phyloP scores from a whole-genome alignment of 2,113 vertebrate genomes.

The Sinosuthora webbiana region DNA sequence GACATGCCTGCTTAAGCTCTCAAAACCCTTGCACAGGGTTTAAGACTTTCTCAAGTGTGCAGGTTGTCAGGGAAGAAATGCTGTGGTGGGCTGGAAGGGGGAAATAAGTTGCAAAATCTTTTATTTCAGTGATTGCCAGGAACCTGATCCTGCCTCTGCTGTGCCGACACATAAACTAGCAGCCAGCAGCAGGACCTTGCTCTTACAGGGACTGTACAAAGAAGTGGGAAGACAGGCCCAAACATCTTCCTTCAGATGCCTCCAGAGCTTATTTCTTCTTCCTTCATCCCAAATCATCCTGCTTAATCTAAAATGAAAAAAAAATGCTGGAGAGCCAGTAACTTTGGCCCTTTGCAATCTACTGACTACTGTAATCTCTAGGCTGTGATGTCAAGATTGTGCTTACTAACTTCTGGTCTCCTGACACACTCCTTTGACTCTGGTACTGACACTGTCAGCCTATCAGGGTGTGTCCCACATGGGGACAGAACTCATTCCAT shows the following conservation, averaged over 20 bases:
- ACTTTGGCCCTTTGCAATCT: not conserved
- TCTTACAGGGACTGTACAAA: not conserved
- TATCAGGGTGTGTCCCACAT: not conserved
- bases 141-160: not conserved
- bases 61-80: not conserved
- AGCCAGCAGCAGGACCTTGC: not conserved
- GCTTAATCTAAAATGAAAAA: not conserved
- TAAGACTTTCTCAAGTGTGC: not conserved
- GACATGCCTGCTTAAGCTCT: not conserved
- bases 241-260: not conserved
- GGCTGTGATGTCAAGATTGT: not conserved
- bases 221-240: not conserved
- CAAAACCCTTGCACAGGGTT: not conserved
- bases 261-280: not conserved
- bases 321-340: not conserved
- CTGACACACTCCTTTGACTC: not conserved
- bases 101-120: not conserved
- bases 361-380: not conserved
- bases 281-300: not conserved
- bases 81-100: not conserved
- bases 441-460: rapidly evolving
- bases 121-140: not conserved
- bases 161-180: not conserved
- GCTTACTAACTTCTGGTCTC: not conserved
- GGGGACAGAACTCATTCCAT: not conserved